Base-by-base conservation (phyloP, 2,888 invertebrate species). In the Hypomecis atomaria region DNA sequence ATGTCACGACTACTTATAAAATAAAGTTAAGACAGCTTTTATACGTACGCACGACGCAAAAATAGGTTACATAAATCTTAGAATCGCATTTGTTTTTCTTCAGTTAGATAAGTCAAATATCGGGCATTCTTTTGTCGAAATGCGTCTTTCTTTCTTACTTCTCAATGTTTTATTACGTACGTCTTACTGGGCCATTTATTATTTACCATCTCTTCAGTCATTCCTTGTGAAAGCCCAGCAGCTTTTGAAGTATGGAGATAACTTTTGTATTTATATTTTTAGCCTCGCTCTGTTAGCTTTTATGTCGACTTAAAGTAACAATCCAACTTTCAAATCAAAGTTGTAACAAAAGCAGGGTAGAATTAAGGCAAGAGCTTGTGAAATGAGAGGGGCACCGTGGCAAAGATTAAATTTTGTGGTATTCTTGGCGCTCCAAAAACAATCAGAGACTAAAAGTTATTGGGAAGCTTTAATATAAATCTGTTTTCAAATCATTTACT, bases 131-230 rank as follows among this genome's bases (percentile, higher is more conserved):
- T 34, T 42, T 53, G 34, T 34, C 42, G 11, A 43, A 52, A 40
- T 9, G 13, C 38, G 52, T 38, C 52, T 52, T 11, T 6, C 7
- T 43, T 36, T 43, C 23, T 11, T 43, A 43, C 36, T 34, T 43
- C 37, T 58, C 40, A 59, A 43, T 43, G 13, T 59, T 59, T 60
- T 52, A 47, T 37, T 55, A 47, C 47, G 34, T 53, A 59, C 58
- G 48, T 64, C 43, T 43, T 59, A 55, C 34, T 38, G 49, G 53
- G 33, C 50, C 49, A 64, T 64, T 64, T 55, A 55, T 64, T 67
- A 71, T 73, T 70, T 71, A 75, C 70, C 64, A 71, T 68, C 66
- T 72, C 62, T 69, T 70, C 59, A 67, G 54, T 61, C 62, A 69
- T 73, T 71, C 69, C 52, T 43, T 71, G 67, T 74, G 67, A 71